These are phyloP conservation scores for Tineola bisselliella DNA, from an alignment of 2,888 invertebrate species.

Conservation along the genomic window DNA sequence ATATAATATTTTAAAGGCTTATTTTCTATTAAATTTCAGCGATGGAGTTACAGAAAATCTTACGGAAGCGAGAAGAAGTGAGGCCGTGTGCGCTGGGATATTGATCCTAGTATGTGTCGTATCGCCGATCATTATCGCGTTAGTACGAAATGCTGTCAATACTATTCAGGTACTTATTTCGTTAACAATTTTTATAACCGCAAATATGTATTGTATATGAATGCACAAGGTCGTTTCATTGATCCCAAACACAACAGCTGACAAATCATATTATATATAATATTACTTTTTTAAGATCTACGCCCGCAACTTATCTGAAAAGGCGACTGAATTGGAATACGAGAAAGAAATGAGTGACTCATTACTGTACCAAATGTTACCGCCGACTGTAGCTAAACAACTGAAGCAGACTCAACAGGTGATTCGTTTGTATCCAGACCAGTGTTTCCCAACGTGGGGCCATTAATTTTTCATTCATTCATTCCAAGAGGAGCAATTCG, in stretches of 20 bases:
- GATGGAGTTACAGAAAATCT: conserved; percentile 79
- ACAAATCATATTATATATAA: no score
- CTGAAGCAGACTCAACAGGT: conserved; percentile 88
- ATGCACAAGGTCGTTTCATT: not conserved
- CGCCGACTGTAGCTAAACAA: conserved; percentile 85
- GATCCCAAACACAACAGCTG: not conserved
- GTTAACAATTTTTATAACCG: not conserved
- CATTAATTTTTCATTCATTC: no score
- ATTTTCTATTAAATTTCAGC: conserved; percentile 48
- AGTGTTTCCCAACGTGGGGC: no score
- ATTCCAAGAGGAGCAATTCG: no score
- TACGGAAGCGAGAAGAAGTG: conserved; percentile 76
- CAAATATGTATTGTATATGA: not conserved
- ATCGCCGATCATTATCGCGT: conserved; percentile 84
- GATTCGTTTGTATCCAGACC: no score
- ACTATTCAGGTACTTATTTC: conserved; percentile 77
- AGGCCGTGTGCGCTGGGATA: conserved; percentile 82
- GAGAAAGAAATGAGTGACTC: conserved; percentile 87
- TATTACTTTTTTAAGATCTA: conserved; percentile 77
- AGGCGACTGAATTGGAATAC: conserved; percentile 82
- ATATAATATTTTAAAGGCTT: no score
- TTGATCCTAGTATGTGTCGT: conserved; percentile 81
- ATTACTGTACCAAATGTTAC: conserved; percentile 86
- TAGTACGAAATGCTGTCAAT: conserved; percentile 85
- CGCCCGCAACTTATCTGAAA: conserved; percentile 82